Conservation (phyloP, 2,888 invertebrate species). For the Dugesia japonica region DNA sequence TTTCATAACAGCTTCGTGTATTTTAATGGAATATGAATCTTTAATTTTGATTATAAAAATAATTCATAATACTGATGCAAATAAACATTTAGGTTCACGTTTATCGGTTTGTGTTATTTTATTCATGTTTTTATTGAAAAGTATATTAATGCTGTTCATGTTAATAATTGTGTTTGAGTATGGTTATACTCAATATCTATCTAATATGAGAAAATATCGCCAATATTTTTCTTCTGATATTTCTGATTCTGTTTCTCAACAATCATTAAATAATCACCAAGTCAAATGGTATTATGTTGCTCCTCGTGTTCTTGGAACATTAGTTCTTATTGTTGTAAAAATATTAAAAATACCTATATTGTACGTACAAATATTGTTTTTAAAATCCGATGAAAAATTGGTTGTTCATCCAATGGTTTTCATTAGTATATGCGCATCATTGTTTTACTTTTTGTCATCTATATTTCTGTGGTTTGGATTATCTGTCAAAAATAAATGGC, state of each 20-base stretch:
- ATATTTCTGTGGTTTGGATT: background rate
- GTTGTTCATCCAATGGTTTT: background rate
- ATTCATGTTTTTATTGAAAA: background rate
- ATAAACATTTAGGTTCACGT: background rate
- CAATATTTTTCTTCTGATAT: conserved; percentile 27
- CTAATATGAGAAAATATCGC: conserved; percentile 55
- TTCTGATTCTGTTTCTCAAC: background rate
- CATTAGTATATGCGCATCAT: background rate
- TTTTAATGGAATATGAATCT: conserved; percentile 7
- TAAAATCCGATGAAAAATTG: background rate
- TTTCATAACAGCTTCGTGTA: background rate
- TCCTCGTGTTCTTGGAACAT: background rate
- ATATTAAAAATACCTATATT: background rate
- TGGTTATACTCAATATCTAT: conserved; percentile 42
- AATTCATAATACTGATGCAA: background rate
- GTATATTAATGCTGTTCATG: background rate
- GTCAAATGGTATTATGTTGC: background rate
- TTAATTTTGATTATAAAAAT: background rate
- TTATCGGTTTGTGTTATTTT: background rate
- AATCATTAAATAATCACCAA: background rate
- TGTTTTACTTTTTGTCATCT: background rate
- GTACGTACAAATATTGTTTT: background rate
- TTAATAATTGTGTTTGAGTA: conserved; percentile 42
- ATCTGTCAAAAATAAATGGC: background rate
- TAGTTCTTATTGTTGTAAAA: background rate